Evolutionary conservation across 2,888 invertebrate species (phyloP).

Genomic region (Sarcophaga caerulescens): DNA sequence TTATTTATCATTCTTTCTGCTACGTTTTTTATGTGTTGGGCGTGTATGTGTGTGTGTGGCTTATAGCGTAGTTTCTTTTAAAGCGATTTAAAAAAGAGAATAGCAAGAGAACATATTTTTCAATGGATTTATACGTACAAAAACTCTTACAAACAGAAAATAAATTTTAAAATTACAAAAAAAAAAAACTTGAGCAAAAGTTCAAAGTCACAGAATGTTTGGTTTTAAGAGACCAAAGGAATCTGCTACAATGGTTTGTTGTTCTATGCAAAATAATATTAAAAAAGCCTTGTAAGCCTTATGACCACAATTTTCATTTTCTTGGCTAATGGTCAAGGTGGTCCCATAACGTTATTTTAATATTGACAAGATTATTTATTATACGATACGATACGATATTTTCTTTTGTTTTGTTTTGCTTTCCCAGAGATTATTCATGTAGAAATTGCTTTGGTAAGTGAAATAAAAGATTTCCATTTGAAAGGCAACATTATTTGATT

Average conservation of each 20-base stretch:
- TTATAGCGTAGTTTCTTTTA: too few relatives aligned
- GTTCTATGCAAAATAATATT: too few relatives aligned
- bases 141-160: too few relatives aligned
- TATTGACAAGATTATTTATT: neutral
- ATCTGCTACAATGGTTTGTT: slow-evolving; percentile 25
- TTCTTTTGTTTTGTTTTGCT: neutral
- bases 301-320: too few relatives aligned
- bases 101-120: too few relatives aligned
- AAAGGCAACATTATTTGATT: neutral
- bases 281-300: too few relatives aligned
- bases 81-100: too few relatives aligned
- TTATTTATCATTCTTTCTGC: neutral
- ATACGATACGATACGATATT: too few relatives aligned
- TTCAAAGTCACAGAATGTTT: neutral
- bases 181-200: slow-evolving; percentile 1
- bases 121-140: too few relatives aligned
- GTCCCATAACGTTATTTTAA: too few relatives aligned
- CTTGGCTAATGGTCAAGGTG: too few relatives aligned
- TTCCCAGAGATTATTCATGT: neutral
- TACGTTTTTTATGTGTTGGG: neutral
- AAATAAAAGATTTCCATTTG: slow-evolving; percentile 8
- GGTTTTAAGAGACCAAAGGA: slow-evolving; percentile 34
- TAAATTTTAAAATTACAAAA: neutral
- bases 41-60: too few relatives aligned
- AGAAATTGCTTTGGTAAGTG: neutral